Percentiles rank a stretch among this genome's conserved stretches.
phyloP scores from a whole-genome alignment of 37 sponge, comb jelly and placozoan species.

The Dysidea cf. avara region DNA sequence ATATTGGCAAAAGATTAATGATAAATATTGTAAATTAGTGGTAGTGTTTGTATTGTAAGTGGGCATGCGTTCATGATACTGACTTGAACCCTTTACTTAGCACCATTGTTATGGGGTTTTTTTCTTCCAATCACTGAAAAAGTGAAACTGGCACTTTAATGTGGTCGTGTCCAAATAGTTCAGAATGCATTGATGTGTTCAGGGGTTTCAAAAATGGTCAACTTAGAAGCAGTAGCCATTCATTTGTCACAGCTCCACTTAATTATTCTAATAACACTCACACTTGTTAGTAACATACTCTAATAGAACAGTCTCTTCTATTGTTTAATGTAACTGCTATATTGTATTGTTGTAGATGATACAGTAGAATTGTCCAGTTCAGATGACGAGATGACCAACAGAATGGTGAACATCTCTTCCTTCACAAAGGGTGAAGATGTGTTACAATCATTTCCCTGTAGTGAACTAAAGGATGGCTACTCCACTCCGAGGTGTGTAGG shows the following conservation, averaged over 20 bases:
- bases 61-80: background rate
- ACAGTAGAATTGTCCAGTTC: conserved; percentile 59
- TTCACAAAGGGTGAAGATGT: conserved; percentile 75
- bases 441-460: conserved; percentile 57
- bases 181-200: no score
- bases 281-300: no score
- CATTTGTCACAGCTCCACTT: no score
- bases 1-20: background rate
- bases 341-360: no score
- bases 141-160: no score
- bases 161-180: no score
- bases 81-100: background rate
- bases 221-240: no score
- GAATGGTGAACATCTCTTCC: conserved; percentile 78
- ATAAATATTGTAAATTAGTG: background rate
- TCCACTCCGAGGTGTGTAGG: background rate
- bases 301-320: no score
- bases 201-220: no score
- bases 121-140: background rate
- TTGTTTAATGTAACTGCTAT: no score
- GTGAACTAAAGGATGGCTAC: conserved; percentile 55
- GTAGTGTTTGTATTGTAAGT: background rate
- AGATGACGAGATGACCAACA: conserved; percentile 60
- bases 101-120: background rate
- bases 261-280: no score